Evolutionary conservation across 2,888 invertebrate genomes (phyloP), one percentile per base, ranked within the genome.

Genomic region (Coelopa pilipes): DNA sequence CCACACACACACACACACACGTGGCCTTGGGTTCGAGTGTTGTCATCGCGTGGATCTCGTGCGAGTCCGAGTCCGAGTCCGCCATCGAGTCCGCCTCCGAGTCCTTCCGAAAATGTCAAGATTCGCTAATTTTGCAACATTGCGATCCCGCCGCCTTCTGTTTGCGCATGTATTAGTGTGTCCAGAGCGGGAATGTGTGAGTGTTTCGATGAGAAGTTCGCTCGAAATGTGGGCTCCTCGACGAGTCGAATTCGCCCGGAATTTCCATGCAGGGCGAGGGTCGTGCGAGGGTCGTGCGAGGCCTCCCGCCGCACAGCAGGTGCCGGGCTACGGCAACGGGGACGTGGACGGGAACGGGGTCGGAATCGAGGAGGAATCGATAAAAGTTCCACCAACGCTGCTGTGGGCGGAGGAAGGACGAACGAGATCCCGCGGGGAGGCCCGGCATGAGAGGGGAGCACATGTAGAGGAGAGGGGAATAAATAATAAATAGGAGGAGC

Each of bases 111-210:
- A 57, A 45, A 34, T 69, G 34, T 68, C 67, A 68, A 68, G 53
- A 55, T 53, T 49, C 67, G 24, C 53, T 68, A 68, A 68, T 68
- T 68, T 68, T n/a, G 55, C 67, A 34, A 57, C 46, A 57, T 69
- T 69, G 46, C 47, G 69, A 69, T 47, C 69, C 57, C 57, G 19
- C 17, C 69, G 57, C 45, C 46, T 69, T 57, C 57, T 57, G 17
- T 69, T 46, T 13, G 67, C n/a, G 67, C 53, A 68, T 68, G 53
- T 68, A 55, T 68, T 53, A 53, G 55, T 45, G 34, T 50, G 17
- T 19, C 45, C 2, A 21, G 45, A 17, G 46, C 46, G 19, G n/a
- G 13, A 69, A 34, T 69, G 69, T 49, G 13, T 69, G 24, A n/a
- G 34, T 4, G 7, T 34, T 34, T 34, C 7, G 7, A 34, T 34